Evolutionary conservation across 1,140 invertebrate genomes (phyloP).

Genomic region (Bombyx mandarina): DNA sequence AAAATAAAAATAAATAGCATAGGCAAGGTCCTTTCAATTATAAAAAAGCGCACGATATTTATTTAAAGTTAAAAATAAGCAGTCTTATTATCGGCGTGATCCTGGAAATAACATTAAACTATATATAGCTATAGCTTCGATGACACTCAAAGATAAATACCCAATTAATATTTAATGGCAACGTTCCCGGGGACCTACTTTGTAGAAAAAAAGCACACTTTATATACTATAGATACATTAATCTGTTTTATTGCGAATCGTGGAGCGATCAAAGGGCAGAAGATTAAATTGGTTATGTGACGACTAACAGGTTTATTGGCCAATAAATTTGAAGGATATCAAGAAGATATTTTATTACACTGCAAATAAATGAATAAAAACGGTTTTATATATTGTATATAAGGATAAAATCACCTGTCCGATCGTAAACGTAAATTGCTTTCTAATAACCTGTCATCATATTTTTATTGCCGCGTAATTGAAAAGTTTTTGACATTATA

Average conservation of each 20-base stretch:
- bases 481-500: neutral
- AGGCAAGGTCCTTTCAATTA: too few species aligned
- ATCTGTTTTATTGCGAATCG: conserved; percentile 44
- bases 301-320: conserved; percentile 43
- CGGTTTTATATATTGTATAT: too few species aligned
- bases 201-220: too few species aligned
- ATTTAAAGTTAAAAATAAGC: too few species aligned
- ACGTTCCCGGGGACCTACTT: too few species aligned
- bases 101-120: too few species aligned
- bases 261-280: conserved; percentile 28
- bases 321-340: conserved; percentile 31
- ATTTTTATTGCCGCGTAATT: neutral
- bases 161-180: too few species aligned
- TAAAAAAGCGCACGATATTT: too few species aligned
- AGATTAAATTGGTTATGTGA: conserved; percentile 51
- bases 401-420: neutral
- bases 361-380: conserved; percentile 31
- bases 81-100: too few species aligned
- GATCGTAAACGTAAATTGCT: conserved; percentile 33
- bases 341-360: conserved; percentile 40
- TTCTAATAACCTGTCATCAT: conserved; percentile 5
- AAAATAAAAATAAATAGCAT: too few species aligned
- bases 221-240: conserved; percentile 14
- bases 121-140: too few species aligned
- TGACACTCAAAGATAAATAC: too few species aligned